phyloP scores from a whole-genome alignment of 1,140 invertebrate genomes.

The Drosophila sulfurigaster region DNA sequence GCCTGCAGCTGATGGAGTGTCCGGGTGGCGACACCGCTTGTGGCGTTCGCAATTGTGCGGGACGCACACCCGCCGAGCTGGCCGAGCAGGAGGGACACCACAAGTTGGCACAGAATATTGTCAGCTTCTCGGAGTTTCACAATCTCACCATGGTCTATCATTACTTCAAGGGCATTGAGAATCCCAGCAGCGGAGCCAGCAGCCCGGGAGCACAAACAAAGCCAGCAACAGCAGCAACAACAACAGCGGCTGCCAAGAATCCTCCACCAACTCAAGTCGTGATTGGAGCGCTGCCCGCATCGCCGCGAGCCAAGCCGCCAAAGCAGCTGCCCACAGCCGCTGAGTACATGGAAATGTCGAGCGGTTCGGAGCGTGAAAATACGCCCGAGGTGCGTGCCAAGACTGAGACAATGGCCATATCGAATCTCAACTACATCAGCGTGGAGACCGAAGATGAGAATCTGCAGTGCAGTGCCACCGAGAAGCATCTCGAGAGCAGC shows the following conservation, averaged over 20 bases:
- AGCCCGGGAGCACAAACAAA: slow-evolving; percentile 52
- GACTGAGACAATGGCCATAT: slow-evolving; percentile 76
- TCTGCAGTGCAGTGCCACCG: slow-evolving; percentile 65
- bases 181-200: slow-evolving; percentile 43
- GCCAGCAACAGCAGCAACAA: background rate
- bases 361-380: slow-evolving; percentile 79
- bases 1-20: slow-evolving; percentile 93
- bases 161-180: slow-evolving; percentile 91
- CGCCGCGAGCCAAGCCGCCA: slow-evolving; percentile 52
- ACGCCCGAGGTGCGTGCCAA: slow-evolving; percentile 69
- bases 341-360: slow-evolving; percentile 85
- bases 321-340: slow-evolving; percentile 64
- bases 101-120: slow-evolving; percentile 89
- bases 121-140: slow-evolving; percentile 92
- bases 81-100: slow-evolving; percentile 90
- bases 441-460: slow-evolving; percentile 81
- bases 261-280: slow-evolving; percentile 44
- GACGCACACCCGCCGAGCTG: slow-evolving; percentile 91
- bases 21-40: slow-evolving; percentile 92
- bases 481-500: slow-evolving; percentile 73
- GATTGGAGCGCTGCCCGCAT: slow-evolving; percentile 64
- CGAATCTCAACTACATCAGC: slow-evolving; percentile 84
- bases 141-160: slow-evolving; percentile 93
- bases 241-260: background rate
- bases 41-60: slow-evolving; percentile 91